Base-by-base conservation (phyloP, 2,888 invertebrate species). In the Agrotis clavis region DNA sequence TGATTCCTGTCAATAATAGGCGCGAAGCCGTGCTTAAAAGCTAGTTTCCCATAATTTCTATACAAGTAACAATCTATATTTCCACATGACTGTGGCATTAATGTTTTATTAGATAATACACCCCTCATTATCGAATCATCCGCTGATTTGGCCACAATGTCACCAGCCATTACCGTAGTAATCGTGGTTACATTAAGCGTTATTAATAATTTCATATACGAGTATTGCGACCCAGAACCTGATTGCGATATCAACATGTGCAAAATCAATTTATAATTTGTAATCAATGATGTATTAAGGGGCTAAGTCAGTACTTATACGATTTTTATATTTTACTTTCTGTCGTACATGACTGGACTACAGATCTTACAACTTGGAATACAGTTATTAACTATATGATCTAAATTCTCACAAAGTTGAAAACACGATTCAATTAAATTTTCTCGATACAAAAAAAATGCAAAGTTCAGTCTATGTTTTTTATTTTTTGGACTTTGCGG, bases 281-380 rank as follows among this genome's bases (percentile, higher is more conserved):
- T 72, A 71, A 76, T 82, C 67, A 83, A 83, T 74, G 54, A 77
- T 80, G 64, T 70, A 85, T 76, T 77, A n/a, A n/a, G n/a, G n/a
- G n/a, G n/a, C n/a, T n/a, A n/a, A n/a, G n/a, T n/a, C n/a, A n/a
- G n/a, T n/a, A n/a, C n/a, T n/a, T n/a, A n/a, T n/a, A n/a, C n/a
- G n/a, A n/a, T n/a, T n/a, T n/a, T n/a, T n/a, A n/a, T n/a, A n/a
- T n/a, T n/a, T n/a, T n/a, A n/a, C n/a, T n/a, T n/a, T n/a, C n/a
- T n/a, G n/a, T n/a, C n/a, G n/a, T n/a, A n/a, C n/a, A n/a, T n/a
- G n/a, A n/a, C n/a, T n/a, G n/a, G n/a, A n/a, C n/a, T n/a, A n/a
- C n/a, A n/a, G n/a, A n/a, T n/a, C n/a, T n/a, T n/a, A n/a, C n/a
- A n/a, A n/a, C n/a, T n/a, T n/a, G n/a, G n/a, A n/a, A n/a, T n/a